These are phyloP conservation scores for Eretmodus cyanostictus DNA, from an alignment of 2,113 vertebrate genomes.

Conservation along the genomic window DNA sequence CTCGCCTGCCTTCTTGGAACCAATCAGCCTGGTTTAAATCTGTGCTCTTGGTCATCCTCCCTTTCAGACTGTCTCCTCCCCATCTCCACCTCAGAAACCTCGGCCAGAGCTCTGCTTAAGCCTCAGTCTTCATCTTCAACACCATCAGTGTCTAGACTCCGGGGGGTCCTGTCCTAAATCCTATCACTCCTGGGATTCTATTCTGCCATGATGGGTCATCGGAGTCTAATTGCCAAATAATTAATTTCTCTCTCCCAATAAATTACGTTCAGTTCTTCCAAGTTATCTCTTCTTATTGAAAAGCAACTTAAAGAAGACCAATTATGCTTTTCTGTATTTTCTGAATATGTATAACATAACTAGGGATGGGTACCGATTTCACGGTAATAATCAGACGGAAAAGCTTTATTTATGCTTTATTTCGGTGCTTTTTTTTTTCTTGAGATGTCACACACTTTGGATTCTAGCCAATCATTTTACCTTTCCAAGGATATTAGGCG, in stretches of 20 bases:
- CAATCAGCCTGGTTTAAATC: not conserved
- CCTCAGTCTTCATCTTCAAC: not conserved
- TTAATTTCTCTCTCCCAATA: not conserved
- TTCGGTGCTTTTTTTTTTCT: fast-evolving
- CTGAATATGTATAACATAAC: not conserved
- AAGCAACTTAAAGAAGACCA: not conserved
- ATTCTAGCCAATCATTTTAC: not conserved
- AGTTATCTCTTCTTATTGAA: not conserved
- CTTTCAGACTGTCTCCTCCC: not conserved
- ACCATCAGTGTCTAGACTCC: not conserved
- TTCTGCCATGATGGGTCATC: not conserved
- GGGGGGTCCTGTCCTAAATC: not conserved
- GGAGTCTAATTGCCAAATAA: not conserved
- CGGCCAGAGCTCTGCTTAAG: not conserved
- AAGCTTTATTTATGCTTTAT: not conserved
- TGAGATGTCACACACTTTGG: fast-evolving
- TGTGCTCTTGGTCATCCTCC: not conserved
- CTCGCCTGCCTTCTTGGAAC: not conserved
- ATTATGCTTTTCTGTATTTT: not conserved
- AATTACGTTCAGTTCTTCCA: not conserved
- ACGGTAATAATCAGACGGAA: not conserved
- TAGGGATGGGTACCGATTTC: not conserved
- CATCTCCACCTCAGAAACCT: not conserved
- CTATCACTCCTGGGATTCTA: not conserved
- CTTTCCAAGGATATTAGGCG: fast-evolving